Evolutionary conservation across 2,888 invertebrate genomes (phyloP).

Genomic region (Drosophila koepferae): DNA sequence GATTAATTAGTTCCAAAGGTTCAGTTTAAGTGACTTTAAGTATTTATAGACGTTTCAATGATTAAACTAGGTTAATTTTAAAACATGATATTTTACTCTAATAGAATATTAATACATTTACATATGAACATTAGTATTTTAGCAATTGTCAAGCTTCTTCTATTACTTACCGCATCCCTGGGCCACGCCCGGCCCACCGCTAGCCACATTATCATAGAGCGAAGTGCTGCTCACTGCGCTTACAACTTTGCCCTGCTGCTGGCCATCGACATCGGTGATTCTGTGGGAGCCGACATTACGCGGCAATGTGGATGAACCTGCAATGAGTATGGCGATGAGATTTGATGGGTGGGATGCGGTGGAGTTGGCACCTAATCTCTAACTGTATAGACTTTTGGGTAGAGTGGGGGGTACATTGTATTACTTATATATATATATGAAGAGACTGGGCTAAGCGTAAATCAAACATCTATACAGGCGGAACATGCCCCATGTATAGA

Average conservation of each 20-base stretch:
- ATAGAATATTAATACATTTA: not conserved
- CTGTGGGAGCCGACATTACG: slow-evolving; percentile 86
- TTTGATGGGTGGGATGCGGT: slow-evolving; percentile 77
- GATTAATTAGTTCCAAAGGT: not conserved
- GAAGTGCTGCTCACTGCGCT: slow-evolving; percentile 95
- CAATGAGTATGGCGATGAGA: slow-evolving; percentile 79
- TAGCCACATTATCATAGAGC: slow-evolving; percentile 93
- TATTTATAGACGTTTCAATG: not conserved
- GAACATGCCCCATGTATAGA: not conserved
- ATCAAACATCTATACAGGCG: slow-evolving; percentile 15
- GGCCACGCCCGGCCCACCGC: slow-evolving; percentile 68
- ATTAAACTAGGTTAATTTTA: not conserved
- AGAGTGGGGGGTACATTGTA: slow-evolving; percentile 35
- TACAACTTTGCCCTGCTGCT: slow-evolving; percentile 89
- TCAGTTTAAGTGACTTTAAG: not conserved
- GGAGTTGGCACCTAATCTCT: slow-evolving; percentile 54
- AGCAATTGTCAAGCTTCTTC: too few relatives aligned
- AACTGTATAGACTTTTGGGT: slow-evolving; percentile 34
- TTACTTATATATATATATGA: slow-evolving; percentile 9
- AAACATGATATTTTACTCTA: not conserved
- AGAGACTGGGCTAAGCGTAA: slow-evolving; percentile 40
- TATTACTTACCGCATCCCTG: slow-evolving; percentile 61
- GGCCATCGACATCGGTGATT: slow-evolving; percentile 81
- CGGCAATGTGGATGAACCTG: slow-evolving; percentile 94
- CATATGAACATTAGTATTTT: not conserved